Conservation (phyloP, 2,888 invertebrate genomes). For the Lasius platythorax region DNA sequence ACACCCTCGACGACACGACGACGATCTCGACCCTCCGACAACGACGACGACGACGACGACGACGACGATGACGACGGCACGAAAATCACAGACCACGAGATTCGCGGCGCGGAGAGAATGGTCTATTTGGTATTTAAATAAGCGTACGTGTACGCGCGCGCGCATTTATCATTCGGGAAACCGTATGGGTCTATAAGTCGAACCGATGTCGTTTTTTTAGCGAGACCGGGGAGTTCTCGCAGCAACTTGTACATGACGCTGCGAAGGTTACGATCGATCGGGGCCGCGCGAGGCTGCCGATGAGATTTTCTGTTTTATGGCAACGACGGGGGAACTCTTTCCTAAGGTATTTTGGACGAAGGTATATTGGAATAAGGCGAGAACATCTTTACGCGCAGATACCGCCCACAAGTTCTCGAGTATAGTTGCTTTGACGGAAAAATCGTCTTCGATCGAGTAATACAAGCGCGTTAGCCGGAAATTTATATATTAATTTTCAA, state of each 20-base stretch:
- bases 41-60: slow-evolving; percentile 36
- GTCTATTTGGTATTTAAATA: slow-evolving; percentile 77
- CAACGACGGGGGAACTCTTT: background rate
- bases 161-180: slow-evolving; percentile 44
- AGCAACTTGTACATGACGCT: slow-evolving; percentile 20
- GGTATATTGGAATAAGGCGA: slow-evolving; percentile 33
- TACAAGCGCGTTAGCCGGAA: background rate
- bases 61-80: slow-evolving; percentile 50
- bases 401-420: slow-evolving; percentile 20
- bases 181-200: slow-evolving; percentile 60
- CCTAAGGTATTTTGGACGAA: slow-evolving; percentile 31
- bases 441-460: background rate
- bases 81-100: slow-evolving; percentile 76
- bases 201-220: slow-evolving; percentile 57
- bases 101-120: slow-evolving; percentile 60
- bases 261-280: slow-evolving; percentile 56
- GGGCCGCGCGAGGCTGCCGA: slow-evolving; percentile 30
- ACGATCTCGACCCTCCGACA: slow-evolving; percentile 55
- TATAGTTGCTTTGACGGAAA: background rate
- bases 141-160: slow-evolving; percentile 63
- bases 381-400: slow-evolving; percentile 40
- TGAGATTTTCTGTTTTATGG: slow-evolving; percentile 53
- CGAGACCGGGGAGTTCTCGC: background rate
- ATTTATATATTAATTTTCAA: slow-evolving; percentile 1
- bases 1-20: slow-evolving; percentile 39